Conservation (phyloP, 2,113 vertebrate species). For the Microcebus tavaratra region DNA sequence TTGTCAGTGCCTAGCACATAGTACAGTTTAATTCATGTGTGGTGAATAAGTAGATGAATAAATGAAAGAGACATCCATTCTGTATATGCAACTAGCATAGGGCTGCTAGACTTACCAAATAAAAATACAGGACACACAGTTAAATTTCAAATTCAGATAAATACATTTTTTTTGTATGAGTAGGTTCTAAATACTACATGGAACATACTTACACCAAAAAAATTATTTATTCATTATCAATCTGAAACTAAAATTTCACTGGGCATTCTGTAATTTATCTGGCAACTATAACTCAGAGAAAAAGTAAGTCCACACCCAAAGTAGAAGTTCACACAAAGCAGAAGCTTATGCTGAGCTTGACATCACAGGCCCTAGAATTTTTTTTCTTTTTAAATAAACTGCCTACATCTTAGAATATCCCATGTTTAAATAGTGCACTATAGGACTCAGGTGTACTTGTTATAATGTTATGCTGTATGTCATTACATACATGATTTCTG, state of each 20-base stretch:
- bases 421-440: neutral
- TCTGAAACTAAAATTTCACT: constrained; percentile 19
- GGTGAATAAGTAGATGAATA: neutral
- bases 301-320: neutral
- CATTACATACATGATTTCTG: neutral
- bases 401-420: neutral
- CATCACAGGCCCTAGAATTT: neutral
- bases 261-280: neutral
- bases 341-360: neutral
- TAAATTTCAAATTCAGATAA: constrained; percentile 49
- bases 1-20: neutral
- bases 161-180: neutral
- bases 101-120: neutral
- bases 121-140: neutral
- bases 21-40: neutral
- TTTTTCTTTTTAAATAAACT: neutral
- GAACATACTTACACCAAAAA: neutral
- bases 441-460: neutral
- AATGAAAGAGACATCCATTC: neutral
- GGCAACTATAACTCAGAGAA: neutral
- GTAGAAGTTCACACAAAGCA: neutral
- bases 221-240: neutral
- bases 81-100: neutral
- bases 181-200: neutral
- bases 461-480: neutral